Conservation (phyloP, 2,113 vertebrate genomes). For the Oreochromis niloticus region DNA sequence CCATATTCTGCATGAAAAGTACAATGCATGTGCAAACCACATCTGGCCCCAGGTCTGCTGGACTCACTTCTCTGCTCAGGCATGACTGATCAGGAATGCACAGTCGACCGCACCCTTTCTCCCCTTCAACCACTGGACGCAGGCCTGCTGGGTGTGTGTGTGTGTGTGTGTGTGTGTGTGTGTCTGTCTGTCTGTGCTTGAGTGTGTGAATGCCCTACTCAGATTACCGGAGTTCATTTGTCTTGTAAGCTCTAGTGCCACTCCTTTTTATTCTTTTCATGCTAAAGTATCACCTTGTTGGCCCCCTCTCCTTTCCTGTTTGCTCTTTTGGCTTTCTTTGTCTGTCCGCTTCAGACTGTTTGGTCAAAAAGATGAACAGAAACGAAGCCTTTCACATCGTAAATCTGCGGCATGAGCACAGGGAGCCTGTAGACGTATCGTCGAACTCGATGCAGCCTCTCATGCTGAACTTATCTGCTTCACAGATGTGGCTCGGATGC, state of each 20-base stretch:
- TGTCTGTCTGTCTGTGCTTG: slow-evolving; percentile 8
- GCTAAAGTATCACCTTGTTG: background rate
- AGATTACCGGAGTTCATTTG: slow-evolving; percentile 51
- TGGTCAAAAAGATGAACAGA: background rate
- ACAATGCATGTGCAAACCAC: slow-evolving; percentile 21
- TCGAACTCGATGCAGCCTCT: background rate
- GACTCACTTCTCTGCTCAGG: slow-evolving; percentile 32
- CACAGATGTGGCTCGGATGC: slow-evolving; percentile 20
- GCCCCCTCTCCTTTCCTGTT: background rate
- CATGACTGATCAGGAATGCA: slow-evolving; percentile 67
- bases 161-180: slow-evolving; percentile 14
- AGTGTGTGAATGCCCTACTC: slow-evolving; percentile 42
- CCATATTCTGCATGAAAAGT: background rate
- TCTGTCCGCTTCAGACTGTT: background rate
- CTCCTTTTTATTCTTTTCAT: slow-evolving; percentile 43
- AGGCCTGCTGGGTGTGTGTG: slow-evolving; percentile 34
- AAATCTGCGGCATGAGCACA: background rate
- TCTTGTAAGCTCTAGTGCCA: slow-evolving; percentile 26
- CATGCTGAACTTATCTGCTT: background rate
- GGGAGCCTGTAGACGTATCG: background rate
- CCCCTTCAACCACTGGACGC: slow-evolving; percentile 48
- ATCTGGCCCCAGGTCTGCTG: slow-evolving; percentile 52
- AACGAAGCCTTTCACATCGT: background rate
- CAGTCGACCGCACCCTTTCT: slow-evolving; percentile 58
- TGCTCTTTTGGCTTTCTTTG: background rate